Evolutionary conservation across 2,113 vertebrate genomes (phyloP).

Genomic region (Psittacara wagleri): DNA sequence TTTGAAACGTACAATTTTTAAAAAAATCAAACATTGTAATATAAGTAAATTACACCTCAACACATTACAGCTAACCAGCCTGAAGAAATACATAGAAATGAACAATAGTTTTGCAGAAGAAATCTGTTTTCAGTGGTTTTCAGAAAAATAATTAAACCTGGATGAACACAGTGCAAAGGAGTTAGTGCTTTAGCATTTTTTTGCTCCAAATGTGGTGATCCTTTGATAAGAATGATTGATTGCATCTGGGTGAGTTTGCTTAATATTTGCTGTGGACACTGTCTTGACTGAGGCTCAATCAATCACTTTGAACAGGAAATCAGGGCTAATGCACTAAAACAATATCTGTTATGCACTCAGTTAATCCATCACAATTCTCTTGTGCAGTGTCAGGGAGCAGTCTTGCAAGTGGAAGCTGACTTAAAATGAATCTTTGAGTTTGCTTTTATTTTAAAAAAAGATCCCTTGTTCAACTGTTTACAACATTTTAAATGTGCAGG

Average conservation of each 20-base stretch:
- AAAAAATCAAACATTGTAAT: background rate
- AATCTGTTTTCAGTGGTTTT: background rate
- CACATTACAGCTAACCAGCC: background rate
- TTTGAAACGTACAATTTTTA: background rate
- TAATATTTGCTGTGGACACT: slow-evolving; percentile 63
- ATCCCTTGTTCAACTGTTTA: background rate
- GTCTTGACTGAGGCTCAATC: slow-evolving; percentile 58
- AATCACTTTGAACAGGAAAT: slow-evolving; percentile 69
- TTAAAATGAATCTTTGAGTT: background rate
- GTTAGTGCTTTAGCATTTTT: background rate
- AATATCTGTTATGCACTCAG: slow-evolving; percentile 55
- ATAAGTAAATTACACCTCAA: background rate
- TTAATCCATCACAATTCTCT: slow-evolving; percentile 67
- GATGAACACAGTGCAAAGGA: background rate
- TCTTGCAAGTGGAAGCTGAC: background rate
- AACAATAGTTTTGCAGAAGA: background rate
- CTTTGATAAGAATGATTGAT: slow-evolving; percentile 65
- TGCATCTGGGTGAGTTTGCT: slow-evolving; percentile 57
- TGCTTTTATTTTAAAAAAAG: background rate
- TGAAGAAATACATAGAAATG: background rate
- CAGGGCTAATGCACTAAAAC: slow-evolving; percentile 70
- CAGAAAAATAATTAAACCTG: background rate
- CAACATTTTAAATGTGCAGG: background rate
- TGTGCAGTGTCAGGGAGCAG: background rate
- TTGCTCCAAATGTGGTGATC: background rate